Conservation (phyloP, 2,113 vertebrate species). For the Anas platyrhynchos region DNA sequence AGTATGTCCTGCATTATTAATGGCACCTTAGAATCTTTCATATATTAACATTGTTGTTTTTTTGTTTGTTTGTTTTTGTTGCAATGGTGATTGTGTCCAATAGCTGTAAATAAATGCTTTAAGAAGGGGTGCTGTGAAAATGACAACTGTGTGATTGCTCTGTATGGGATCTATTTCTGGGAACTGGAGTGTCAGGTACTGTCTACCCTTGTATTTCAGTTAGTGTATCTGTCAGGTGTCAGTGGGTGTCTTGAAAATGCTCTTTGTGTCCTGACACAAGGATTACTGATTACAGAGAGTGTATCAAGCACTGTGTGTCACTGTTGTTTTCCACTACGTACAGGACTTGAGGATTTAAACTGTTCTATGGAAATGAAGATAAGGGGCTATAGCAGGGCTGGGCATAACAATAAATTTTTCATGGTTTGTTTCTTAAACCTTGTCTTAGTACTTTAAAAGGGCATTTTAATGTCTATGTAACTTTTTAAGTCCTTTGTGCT, state of each 20-base stretch:
- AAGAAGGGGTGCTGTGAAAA: neutral
- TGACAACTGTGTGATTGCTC: neutral
- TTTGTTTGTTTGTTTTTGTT: neutral
- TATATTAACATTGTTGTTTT: neutral
- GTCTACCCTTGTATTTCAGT: neutral
- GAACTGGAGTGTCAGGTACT: neutral
- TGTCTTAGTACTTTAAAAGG: neutral
- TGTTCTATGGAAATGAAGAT: neutral
- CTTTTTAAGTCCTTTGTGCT: neutral
- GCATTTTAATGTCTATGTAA: neutral
- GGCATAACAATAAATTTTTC: neutral
- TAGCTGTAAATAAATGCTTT: neutral
- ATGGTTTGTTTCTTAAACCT: neutral
- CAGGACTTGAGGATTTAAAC: neutral
- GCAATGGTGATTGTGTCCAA: neutral
- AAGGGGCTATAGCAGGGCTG: neutral
- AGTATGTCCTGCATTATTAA: neutral
- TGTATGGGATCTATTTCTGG: neutral
- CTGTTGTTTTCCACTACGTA: neutral
- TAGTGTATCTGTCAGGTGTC: neutral
- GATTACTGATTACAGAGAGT: neutral
- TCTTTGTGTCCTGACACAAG: neutral
- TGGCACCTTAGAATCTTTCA: no score
- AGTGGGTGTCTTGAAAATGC: neutral
- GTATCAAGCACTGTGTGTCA: neutral